A percentile compares a stretch with the other conserved stretches of the same genome.
phyloP scores from a whole-genome alignment of 64 coral and sea anemone genomes.

The Trachythela sp. region DNA sequence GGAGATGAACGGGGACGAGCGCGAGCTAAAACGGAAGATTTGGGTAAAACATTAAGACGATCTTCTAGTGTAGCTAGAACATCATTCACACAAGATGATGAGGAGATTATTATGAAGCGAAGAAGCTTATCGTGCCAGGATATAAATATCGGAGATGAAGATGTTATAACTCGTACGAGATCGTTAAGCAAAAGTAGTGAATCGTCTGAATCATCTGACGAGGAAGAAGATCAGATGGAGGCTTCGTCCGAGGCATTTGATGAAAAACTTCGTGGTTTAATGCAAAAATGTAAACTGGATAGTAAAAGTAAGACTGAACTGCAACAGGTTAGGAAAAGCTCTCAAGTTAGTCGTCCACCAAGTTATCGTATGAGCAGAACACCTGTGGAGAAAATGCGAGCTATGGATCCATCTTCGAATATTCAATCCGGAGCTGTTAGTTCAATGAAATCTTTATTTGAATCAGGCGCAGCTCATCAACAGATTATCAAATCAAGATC shows the following conservation, averaged over 20 bases:
- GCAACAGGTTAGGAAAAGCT: neutral
- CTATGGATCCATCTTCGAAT: conserved; percentile 38
- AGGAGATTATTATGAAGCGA: neutral
- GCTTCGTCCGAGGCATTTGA: conserved; percentile 84
- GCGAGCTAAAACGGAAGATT: conserved; percentile 26
- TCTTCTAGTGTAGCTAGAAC: conserved; percentile 46
- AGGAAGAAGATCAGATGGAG: conserved; percentile 59
- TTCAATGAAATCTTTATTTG: conserved; percentile 19
- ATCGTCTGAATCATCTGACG: conserved; percentile 45
- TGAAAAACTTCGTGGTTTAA: conserved; percentile 72
- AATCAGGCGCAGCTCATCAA: neutral
- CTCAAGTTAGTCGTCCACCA: neutral
- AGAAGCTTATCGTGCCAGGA: conserved; percentile 55
- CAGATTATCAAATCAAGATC: neutral
- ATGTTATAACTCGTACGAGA: conserved; percentile 29
- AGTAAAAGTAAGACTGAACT: neutral
- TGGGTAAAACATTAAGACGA: conserved; percentile 50
- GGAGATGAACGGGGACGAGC: conserved; percentile 61
- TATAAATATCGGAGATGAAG: conserved; percentile 60
- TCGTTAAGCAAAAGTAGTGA: conserved; percentile 68
- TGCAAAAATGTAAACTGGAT: conserved; percentile 5
- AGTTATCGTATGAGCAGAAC: conserved; percentile 21
- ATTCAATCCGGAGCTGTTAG: conserved; percentile 50
- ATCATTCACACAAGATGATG: neutral
- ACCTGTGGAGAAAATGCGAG: conserved; percentile 6